Conservation (phyloP, 2,888 invertebrate genomes). For the Yponomeuta malinellus region DNA sequence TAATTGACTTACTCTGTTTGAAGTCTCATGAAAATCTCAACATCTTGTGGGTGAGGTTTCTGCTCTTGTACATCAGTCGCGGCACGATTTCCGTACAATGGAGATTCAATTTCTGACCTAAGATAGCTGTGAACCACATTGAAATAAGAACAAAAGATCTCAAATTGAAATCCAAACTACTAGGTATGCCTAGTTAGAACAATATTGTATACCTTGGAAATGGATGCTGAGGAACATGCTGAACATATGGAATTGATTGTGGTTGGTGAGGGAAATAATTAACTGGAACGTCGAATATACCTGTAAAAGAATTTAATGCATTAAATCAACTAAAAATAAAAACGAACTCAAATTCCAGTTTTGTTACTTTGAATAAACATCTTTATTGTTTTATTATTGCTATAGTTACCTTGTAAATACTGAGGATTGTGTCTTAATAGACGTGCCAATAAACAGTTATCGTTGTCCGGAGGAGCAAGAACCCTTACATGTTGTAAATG, state of each 20-base stretch:
- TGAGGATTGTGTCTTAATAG: slow-evolving; percentile 46
- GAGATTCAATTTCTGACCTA: neutral
- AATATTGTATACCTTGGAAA: slow-evolving; percentile 26
- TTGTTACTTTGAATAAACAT: neutral
- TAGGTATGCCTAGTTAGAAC: neutral
- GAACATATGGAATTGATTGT: slow-evolving; percentile 11
- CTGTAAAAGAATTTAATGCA: slow-evolving; percentile 27
- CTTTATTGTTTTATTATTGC: slow-evolving; percentile 7
- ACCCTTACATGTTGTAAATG: neutral
- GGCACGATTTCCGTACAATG: neutral
- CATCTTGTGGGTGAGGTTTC: slow-evolving; percentile 55
- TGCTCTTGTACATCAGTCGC: slow-evolving; percentile 20
- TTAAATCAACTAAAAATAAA: neutral
- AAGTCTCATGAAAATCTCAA: slow-evolving; percentile 46
- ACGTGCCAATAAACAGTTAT: slow-evolving; percentile 47
- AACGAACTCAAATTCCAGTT: neutral
- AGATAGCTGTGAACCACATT: neutral
- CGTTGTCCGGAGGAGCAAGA: slow-evolving; percentile 31
- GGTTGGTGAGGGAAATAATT: slow-evolving; percentile 28
- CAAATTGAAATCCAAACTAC: neutral
- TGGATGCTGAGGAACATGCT: neutral
- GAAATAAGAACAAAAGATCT: neutral
- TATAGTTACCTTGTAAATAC: slow-evolving; percentile 36
- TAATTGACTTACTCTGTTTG: slow-evolving; percentile 41
- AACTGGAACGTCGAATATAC: slow-evolving; percentile 31